Evolutionary conservation across 2,888 invertebrate genomes (phyloP).

Genomic region (Spisula solida): DNA sequence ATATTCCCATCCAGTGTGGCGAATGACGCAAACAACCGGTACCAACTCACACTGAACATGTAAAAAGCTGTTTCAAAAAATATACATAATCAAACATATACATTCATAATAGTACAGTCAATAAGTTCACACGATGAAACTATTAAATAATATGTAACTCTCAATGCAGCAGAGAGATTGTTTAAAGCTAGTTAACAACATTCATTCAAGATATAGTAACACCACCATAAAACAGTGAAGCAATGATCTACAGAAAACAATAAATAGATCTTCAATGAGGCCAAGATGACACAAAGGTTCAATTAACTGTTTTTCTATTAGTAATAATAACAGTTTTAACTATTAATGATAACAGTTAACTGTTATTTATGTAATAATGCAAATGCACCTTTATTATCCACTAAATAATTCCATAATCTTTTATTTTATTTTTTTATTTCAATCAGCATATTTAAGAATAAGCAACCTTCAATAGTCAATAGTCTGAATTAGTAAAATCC

Average conservation of each 20-base stretch:
- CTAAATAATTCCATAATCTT: not conserved
- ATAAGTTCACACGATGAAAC: not conserved
- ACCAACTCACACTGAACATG: not conserved
- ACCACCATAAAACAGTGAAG: not conserved
- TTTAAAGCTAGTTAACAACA: conserved; percentile 9
- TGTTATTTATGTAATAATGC: too few species aligned
- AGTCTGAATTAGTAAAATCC: not conserved
- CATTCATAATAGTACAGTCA: not conserved
- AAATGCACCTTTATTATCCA: too few species aligned
- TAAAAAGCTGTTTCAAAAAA: not conserved
- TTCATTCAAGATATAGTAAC: not conserved
- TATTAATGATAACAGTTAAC: too few species aligned
- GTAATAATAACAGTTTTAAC: too few species aligned
- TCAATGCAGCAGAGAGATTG: not conserved
- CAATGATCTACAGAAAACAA: not conserved
- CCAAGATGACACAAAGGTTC: not conserved
- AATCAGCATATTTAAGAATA: not conserved
- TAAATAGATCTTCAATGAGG: not conserved
- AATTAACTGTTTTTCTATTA: too few species aligned
- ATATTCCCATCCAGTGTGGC: not conserved
- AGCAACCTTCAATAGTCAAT: too few species aligned
- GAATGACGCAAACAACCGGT: not conserved
- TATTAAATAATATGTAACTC: not conserved
- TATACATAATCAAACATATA: not conserved
- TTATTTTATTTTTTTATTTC: not conserved